Conservation (phyloP, 2,797 vertebrate genomes). For the Pogonophryne albipinna region DNA sequence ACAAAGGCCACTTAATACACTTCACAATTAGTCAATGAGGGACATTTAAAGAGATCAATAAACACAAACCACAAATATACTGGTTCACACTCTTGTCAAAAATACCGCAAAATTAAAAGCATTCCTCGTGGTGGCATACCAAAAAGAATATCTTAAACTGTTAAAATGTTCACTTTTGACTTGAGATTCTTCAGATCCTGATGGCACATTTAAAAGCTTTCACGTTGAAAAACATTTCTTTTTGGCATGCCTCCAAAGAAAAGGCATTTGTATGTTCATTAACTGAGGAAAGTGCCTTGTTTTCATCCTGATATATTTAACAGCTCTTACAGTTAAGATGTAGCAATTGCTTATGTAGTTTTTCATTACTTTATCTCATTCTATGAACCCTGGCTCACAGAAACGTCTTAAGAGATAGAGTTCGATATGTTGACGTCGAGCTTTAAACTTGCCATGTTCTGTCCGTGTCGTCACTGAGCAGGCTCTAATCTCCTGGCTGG, state of each 20-base stretch:
- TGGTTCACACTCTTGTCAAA: constrained; percentile 29
- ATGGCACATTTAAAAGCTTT: constrained; percentile 12
- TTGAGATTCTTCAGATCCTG: constrained; percentile 15
- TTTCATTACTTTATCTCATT: neutral
- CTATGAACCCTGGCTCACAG: constrained; percentile 7
- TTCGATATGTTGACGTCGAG: constrained; percentile 34
- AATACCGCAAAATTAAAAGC: constrained; percentile 40
- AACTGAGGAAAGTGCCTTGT: constrained; percentile 52
- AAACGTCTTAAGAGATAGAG: neutral
- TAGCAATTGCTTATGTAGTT: constrained; percentile 3
- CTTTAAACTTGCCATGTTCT: constrained; percentile 17
- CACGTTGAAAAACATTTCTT: constrained; percentile 20
- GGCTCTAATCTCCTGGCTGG: constrained; percentile 59
- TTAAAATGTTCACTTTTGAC: constrained; percentile 23
- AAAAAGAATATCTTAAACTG: constrained; percentile 25
- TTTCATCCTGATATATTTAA: constrained; percentile 26
- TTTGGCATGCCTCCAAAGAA: constrained; percentile 35
- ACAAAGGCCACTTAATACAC: constrained; percentile 79
- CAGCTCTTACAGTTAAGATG: constrained; percentile 4
- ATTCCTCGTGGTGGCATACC: constrained; percentile 25
- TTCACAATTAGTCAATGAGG: constrained; percentile 59
- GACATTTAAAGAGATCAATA: constrained; percentile 65
- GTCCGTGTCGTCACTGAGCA: constrained; percentile 61
- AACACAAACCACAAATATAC: constrained; percentile 48
- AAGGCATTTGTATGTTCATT: constrained; percentile 25